Conservation (phyloP, 1,140 invertebrate species). For the Elysia chlorotica region DNA sequence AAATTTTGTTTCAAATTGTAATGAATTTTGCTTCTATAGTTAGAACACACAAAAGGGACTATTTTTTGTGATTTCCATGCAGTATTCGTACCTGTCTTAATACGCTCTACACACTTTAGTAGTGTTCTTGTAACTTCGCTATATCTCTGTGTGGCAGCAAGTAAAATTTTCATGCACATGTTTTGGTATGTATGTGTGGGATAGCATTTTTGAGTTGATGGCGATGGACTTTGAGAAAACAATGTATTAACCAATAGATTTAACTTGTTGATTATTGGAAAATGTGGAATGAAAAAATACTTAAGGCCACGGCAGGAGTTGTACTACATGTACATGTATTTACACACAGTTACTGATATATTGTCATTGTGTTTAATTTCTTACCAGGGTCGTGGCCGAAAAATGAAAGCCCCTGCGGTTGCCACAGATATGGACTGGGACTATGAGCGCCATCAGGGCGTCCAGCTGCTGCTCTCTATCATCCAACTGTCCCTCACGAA, state of each 20-base stretch:
- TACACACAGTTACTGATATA: not conserved
- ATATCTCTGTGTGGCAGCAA: too few relatives aligned
- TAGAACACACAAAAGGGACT: too few relatives aligned
- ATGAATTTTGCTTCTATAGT: too few relatives aligned
- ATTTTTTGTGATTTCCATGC: not conserved
- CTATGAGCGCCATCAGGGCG: slow-evolving; percentile 65
- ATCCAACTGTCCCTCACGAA: slow-evolving; percentile 74
- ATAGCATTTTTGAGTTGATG: too few relatives aligned
- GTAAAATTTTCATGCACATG: too few relatives aligned
- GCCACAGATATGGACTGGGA: slow-evolving; percentile 66
- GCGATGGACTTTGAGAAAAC: too few relatives aligned
- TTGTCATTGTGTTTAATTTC: not conserved
- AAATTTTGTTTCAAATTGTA: not conserved
- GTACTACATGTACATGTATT: not conserved
- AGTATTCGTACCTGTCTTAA: not conserved
- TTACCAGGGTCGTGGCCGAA: slow-evolving; percentile 44
- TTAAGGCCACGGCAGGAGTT: not conserved
- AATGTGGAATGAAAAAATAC: not conserved
- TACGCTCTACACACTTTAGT: not conserved
- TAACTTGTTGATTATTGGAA: not conserved
- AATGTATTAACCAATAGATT: not conserved
- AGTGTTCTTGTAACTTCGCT: too few relatives aligned
- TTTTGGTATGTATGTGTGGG: too few relatives aligned
- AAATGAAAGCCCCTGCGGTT: slow-evolving; percentile 35
- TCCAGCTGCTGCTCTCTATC: slow-evolving; percentile 70